A percentile compares a stretch with the other conserved stretches of the same genome.
Evolutionary conservation across 1,140 invertebrate species (phyloP).

Genomic region (Saxidomus purpurata): DNA sequence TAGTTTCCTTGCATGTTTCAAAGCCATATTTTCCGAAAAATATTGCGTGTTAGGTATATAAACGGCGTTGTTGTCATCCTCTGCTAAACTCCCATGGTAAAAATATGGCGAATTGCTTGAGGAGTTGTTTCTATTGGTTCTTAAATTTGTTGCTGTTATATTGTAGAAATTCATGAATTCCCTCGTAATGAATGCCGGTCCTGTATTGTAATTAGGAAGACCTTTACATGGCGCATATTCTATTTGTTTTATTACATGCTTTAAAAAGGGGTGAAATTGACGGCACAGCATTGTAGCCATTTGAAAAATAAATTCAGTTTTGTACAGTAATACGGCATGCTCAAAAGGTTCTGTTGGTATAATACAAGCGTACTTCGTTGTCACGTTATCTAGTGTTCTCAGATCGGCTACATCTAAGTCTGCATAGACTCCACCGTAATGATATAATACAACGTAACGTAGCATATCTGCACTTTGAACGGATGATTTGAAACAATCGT

Average conservation of each 20-base stretch:
- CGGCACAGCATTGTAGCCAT: conserved; percentile 78
- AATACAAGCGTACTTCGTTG: conserved; percentile 75
- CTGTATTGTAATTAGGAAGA: conserved; percentile 51
- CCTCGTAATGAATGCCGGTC: conserved; percentile 75
- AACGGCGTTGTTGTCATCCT: neutral
- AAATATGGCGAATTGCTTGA: conserved; percentile 8
- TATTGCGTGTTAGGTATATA: conserved; percentile 29
- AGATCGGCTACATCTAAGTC: conserved; percentile 80
- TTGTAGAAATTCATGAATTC: conserved; percentile 8
- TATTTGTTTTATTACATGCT: conserved; percentile 71
- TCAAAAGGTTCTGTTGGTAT: conserved; percentile 78
- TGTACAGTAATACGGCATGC: conserved; percentile 74
- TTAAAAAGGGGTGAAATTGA: conserved; percentile 76
- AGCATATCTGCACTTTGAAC: conserved; percentile 77
- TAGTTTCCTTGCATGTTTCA: neutral
- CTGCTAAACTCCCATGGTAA: neutral
- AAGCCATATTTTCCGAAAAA: neutral
- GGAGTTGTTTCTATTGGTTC: neutral
- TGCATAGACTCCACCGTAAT: conserved; percentile 79
- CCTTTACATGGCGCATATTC: conserved; percentile 71
- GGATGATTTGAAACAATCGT: conserved; percentile 71
- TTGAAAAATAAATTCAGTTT: conserved; percentile 70
- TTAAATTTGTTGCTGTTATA: neutral
- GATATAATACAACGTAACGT: conserved; percentile 78
- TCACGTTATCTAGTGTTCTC: conserved; percentile 69